phyloP scores from a whole-genome alignment of 2,888 invertebrate genomes.

The Epinotia brunnichana region DNA sequence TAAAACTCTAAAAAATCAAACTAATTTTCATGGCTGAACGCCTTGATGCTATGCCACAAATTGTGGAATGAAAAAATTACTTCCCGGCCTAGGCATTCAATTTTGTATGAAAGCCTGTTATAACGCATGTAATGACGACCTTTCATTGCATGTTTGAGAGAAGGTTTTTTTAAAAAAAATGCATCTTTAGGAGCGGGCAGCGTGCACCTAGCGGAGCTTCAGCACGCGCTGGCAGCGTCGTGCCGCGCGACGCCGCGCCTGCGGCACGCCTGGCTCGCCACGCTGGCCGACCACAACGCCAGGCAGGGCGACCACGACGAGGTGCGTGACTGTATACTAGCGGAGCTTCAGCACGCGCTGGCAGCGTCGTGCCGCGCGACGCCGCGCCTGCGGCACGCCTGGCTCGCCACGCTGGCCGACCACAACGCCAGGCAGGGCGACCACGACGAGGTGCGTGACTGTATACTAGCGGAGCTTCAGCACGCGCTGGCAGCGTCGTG shows the following conservation, averaged over 20 bases:
- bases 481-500: constrained; percentile 96
- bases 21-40: too few relatives aligned
- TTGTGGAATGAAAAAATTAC: too few relatives aligned
- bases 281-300: constrained; percentile 94
- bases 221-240: constrained; percentile 95
- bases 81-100: too few relatives aligned
- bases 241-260: constrained; percentile 97
- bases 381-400: constrained; percentile 96
- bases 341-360: constrained; percentile 95
- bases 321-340: constrained; percentile 83
- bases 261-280: constrained; percentile 96
- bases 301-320: constrained; percentile 94
- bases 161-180: too few relatives aligned
- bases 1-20: too few relatives aligned
- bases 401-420: constrained; percentile 97
- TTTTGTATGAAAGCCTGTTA: too few relatives aligned
- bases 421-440: constrained; percentile 92
- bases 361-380: constrained; percentile 97
- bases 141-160: too few relatives aligned
- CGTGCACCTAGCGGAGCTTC: constrained; percentile 94
- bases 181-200: constrained; percentile 96
- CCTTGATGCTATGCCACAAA: too few relatives aligned
- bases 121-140: too few relatives aligned
- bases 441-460: constrained; percentile 89
- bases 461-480: constrained; percentile 90